Percentiles rank a stretch among this genome's conserved stretches.
These are phyloP conservation scores for Herpailurus yagouaroundi DNA, from an alignment of 2,113 vertebrate genomes.

Conservation along the genomic window DNA sequence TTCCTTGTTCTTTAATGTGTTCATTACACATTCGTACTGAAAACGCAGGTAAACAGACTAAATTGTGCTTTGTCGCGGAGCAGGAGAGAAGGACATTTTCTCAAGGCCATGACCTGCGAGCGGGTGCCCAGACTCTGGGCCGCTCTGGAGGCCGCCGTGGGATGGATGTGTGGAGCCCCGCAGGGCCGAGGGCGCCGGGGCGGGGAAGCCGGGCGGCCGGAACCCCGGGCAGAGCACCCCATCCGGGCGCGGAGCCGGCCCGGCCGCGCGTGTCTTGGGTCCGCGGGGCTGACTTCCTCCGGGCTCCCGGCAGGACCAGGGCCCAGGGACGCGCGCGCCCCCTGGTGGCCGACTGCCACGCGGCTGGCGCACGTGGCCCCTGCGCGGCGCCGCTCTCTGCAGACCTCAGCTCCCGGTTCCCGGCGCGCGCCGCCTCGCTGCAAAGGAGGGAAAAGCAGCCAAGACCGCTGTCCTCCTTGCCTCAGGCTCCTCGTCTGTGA, in stretches of 20 bases:
- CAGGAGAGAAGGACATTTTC: not conserved
- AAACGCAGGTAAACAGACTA: not conserved
- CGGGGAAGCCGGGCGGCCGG: too few relatives aligned
- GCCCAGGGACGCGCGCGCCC: not conserved
- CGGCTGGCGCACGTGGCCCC: not conserved
- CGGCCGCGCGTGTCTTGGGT: rapidly evolving
- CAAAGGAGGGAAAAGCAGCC: not conserved
- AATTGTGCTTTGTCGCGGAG: not conserved
- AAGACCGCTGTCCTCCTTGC: too few relatives aligned
- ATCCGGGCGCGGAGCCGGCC: rapidly evolving
- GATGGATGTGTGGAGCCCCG: not conserved
- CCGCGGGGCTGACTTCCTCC: rapidly evolving
- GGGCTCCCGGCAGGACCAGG: rapidly evolving
- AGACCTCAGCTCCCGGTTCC: not conserved
- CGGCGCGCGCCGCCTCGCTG: rapidly evolving
- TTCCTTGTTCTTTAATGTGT: not conserved
- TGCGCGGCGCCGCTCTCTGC: not conserved
- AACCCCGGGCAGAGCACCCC: rapidly evolving
- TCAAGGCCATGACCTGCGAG: not conserved
- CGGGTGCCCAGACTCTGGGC: not conserved
- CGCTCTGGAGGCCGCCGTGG: rapidly evolving
- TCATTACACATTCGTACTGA: not conserved
- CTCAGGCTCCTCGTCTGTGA: not conserved
- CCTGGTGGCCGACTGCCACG: not conserved
- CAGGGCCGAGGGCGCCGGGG: not conserved